Evolutionary conservation across 2,797 vertebrate species (phyloP), one percentile per base, ranked within the genome.

Genomic region (Amazona finschi): DNA sequence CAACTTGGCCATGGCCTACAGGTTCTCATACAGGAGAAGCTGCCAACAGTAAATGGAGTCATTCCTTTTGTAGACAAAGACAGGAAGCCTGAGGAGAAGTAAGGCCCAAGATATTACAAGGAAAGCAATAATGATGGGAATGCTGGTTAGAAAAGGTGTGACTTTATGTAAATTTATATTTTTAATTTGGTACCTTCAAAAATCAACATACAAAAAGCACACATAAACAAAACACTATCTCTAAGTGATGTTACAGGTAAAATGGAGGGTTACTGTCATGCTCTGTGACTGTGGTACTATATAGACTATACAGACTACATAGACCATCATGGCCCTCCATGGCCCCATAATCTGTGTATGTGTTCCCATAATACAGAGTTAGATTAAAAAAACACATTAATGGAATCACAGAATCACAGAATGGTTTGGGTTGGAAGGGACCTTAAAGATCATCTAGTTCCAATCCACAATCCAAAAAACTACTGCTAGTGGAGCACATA

Each of bases 1-100:
- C 64, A 84, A 80, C n/a, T 58, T 94, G 90, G 81, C 41, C 16
- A 17, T 6, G 22, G 65, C n/a, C 84, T 87, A 24, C n/a, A 82
- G 11, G 52, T 52, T 92, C 60, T 82, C 12, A 36, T 19, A 57
- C 8, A 53, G 15, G 47, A 79, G 18, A 88, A 93, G 80, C 82
- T 49, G 80, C 61, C 90, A 95, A n/a, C n/a, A 70, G 64, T 22
- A 31, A 86, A 80, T 18, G 15, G 50, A 81, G 41, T 74, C 4
- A 74, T 50, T 89, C 66, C 71, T 82, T 77, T 65, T 89, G 46
- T 8, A 6, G 69, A 95, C 71, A 96, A 94, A 93, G 44, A 49
- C 84, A 82, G 84, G 83, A 94, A 96, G 58, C 27, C 73, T 78
- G 77, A 79, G n/a, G 24, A 85, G 33, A 94, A 95, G 57, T 82